A percentile compares a stretch with the other conserved stretches of the same genome.
phyloP scores from a whole-genome alignment of 2,797 vertebrate species.

The Myotis planiceps region DNA sequence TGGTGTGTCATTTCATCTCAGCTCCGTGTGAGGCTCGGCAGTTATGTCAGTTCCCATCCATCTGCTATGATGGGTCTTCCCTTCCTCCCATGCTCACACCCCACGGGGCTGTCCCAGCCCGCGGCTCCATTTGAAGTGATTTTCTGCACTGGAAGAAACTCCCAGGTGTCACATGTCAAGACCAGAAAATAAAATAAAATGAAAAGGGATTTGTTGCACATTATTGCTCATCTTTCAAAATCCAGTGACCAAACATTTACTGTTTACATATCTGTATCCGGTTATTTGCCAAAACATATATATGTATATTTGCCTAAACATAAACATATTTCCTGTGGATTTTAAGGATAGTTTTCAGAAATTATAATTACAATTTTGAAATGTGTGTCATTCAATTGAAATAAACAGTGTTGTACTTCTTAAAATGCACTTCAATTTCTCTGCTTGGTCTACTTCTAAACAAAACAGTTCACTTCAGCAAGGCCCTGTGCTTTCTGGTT shows the following conservation, averaged over 20 bases:
- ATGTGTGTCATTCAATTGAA: neutral
- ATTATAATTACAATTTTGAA: neutral
- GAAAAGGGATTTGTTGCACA: neutral
- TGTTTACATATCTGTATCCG: neutral
- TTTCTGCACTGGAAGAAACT: slow-evolving; percentile 52
- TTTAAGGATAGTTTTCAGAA: slow-evolving; percentile 15
- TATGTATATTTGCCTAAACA: neutral
- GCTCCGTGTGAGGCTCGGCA: neutral
- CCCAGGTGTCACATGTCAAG: slow-evolving; percentile 28
- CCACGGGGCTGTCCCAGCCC: neutral
- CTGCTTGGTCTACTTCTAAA: neutral
- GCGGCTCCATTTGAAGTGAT: neutral
- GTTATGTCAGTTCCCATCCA: slow-evolving; percentile 28
- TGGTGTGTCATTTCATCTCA: neutral
- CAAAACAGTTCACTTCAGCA: neutral
- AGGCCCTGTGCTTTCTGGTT: neutral
- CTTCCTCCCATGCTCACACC: neutral
- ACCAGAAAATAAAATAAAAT: slow-evolving; percentile 26
- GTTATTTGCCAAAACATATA: neutral
- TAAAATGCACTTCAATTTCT: neutral
- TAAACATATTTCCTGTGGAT: neutral
- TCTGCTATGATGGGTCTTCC: slow-evolving; percentile 7
- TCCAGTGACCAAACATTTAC: neutral
- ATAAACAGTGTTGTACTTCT: neutral
- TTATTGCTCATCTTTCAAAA: neutral